Base-by-base conservation (phyloP, 2,113 vertebrate genomes). In the Hippoglossus stenolepis region DNA sequence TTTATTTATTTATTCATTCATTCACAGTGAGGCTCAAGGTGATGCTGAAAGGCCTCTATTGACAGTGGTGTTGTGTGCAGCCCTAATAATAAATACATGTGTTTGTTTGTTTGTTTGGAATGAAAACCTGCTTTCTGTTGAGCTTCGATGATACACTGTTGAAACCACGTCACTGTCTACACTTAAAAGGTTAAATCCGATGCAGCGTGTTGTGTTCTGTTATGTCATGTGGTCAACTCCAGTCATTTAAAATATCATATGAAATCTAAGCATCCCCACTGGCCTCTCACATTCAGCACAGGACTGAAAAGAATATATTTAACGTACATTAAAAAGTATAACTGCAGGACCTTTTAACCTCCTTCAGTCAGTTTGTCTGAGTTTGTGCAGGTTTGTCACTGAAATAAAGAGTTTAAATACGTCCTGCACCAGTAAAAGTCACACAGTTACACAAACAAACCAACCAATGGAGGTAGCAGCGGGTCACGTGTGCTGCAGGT, bases 91-190 rank as follows among this genome's bases (percentile, higher is more conserved):
- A 1, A 15, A 65, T 23, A 59, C 4, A 31, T 31, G 31, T 7
- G 31, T 31, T 31, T 7, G 20, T 20, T 54, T 68, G 5, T n/a
- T 12, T 66, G 8, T 66, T 40, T 73, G 21, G 1, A 60, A 1
- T 54, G 64, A 26, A 74, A 62, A 53, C 8, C 23, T 67, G 28
- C 58, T 76, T 35, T 18, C 23, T 70, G 24, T 45, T 31, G 31
- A 31, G 31, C 6, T 31, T 31, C 31, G 31, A 7, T 31, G 31
- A 31, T 31, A 31, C 31, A 31, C 31, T 65, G 49, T 64, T 45
- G 51, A 76, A 66, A 20, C 23, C 35, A 40, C n/a, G 24, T 38
- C 20, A 9, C 31, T 31, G 6, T 31, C 31, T 31, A 31, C 7
- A 31, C 31, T 31, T 31, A 31, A 31, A 31, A 31, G 31, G 31